A percentile compares a stretch with the other conserved stretches of the same genome.
phyloP scores from a whole-genome alignment of 23 tunicate species.

The Diplosoma virens region DNA sequence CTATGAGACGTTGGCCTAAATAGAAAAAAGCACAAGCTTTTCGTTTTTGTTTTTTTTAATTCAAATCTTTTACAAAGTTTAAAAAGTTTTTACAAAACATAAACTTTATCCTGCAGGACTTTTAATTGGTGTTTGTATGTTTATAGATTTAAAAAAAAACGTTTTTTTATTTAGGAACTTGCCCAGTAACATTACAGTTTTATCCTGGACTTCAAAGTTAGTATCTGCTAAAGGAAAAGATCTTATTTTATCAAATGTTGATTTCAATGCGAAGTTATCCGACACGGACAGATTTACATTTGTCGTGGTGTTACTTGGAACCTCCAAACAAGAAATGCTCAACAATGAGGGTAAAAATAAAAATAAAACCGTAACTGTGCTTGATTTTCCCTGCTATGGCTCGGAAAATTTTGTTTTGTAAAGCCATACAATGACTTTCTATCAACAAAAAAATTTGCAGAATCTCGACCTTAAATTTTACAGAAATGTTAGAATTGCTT shows the following conservation, averaged over 20 bases:
- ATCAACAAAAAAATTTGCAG: no score
- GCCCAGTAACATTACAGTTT: slow-evolving; percentile 41
- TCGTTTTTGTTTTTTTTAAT: not conserved
- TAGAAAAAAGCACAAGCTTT: no score
- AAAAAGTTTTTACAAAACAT: not conserved
- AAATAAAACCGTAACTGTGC: no score
- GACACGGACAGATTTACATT: slow-evolving; percentile 41
- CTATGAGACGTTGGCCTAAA: no score
- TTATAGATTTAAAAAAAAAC: not conserved
- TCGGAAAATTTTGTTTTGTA: not conserved
- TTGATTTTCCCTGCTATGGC: not conserved
- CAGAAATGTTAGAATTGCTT: no score
- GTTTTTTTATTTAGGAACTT: slow-evolving; percentile 27
- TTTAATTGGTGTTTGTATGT: no score
- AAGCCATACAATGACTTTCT: no score
- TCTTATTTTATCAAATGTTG: slow-evolving; percentile 34
- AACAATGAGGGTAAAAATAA: slow-evolving; percentile 46
- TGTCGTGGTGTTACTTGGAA: slow-evolving; percentile 50
- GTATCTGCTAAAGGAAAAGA: slow-evolving; percentile 9
- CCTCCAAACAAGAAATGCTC: slow-evolving; percentile 43
- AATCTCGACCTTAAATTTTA: no score
- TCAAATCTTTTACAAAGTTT: not conserved
- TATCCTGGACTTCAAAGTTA: slow-evolving; percentile 65
- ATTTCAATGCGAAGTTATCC: slow-evolving; percentile 38
- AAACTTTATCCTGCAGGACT: no score